Percentiles rank a stretch among this genome's conserved stretches.
These are phyloP conservation scores for Erpobdella octoculata DNA, from an alignment of 2,888 invertebrate species.

Conservation along the genomic window DNA sequence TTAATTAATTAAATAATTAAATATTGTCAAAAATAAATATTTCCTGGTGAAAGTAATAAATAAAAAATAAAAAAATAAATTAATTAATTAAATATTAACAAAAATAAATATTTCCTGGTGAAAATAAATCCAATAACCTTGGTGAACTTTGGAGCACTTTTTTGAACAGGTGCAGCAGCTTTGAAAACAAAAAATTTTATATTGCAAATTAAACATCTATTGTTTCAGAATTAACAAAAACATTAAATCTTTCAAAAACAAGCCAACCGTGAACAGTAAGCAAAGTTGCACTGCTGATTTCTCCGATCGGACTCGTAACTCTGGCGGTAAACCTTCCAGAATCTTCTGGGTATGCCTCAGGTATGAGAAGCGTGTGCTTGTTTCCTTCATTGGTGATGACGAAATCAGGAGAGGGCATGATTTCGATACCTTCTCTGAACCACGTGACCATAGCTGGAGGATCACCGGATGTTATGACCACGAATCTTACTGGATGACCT, in stretches of 20 bases:
- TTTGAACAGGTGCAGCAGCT: background rate
- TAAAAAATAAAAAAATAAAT: too few relatives aligned
- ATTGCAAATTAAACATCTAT: background rate
- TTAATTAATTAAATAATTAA: conserved; percentile 3
- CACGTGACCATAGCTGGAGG: conserved; percentile 49
- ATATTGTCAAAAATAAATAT: background rate
- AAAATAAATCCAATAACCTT: conserved; percentile 7
- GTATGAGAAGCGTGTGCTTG: conserved; percentile 61
- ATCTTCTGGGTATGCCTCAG: conserved; percentile 57
- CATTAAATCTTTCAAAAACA: background rate
- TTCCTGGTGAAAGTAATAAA: too few relatives aligned
- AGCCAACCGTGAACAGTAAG: conserved; percentile 16
- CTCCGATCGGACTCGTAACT: conserved; percentile 49
- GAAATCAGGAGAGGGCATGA: conserved; percentile 53
- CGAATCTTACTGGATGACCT: conserved; percentile 47
- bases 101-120: background rate
- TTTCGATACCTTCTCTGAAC: conserved; percentile 49
- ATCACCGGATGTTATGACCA: conserved; percentile 46
- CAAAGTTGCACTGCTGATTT: conserved; percentile 31
- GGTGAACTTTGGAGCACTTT: conserved; percentile 25
- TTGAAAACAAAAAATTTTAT: background rate
- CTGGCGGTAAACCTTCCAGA: conserved; percentile 50
- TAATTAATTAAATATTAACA: too few relatives aligned
- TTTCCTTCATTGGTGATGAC: conserved; percentile 59
- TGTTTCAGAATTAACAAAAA: background rate